Evolutionary conservation across 2,797 vertebrate genomes (phyloP), one percentile per base, ranked within the genome.

Genomic region (Acanthurus tractus): DNA sequence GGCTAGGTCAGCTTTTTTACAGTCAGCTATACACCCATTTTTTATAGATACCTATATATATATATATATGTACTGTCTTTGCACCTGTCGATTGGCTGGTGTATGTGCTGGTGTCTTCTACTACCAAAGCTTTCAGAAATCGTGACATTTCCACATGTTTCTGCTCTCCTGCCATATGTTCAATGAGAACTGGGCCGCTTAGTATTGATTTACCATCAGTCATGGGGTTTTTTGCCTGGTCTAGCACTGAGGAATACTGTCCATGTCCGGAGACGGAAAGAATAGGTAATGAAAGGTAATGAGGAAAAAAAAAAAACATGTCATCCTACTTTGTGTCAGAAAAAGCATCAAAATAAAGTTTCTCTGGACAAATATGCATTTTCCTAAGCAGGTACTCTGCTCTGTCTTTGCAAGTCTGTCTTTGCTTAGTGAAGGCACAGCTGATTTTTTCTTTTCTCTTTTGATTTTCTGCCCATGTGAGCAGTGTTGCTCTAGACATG

Each of bases 151-250:
- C 81, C 81, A 84, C 63, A 79, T 79, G 83, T 85, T 84, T 84
- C 50, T 46, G 72, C 76, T 87, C 81, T 73, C 59, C 66, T 81
- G 63, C 70, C 67, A 62, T 82, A 74, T 84, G 61, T 83, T 82
- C 77, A 79, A 44, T 76, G 67, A 82, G 87, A 87, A 86, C 70
- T 49, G 53, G 57, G 84, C 84, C 42, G 74, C 86, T 93, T 87
- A 45, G 54, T 87, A 96, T 93, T 92, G 92, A 96, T 96, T 96
- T 94, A 29, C 92, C 85, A 90, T 95, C 92, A 94, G 76, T 95
- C 78, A 76, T 79, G 88, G 84, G 83, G 86, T 92, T 92, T 83
- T 92, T 83, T 89, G 79, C 91, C 54, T 82, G 70, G 86, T 74
- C 63, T 54, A 72, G 78, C 85, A 69, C 65, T 93, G 87, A 94